Percentiles rank a stretch among this genome's conserved stretches.
Conservation (phyloP, 2,113 vertebrate genomes). For the Toxotes chatareus region DNA sequence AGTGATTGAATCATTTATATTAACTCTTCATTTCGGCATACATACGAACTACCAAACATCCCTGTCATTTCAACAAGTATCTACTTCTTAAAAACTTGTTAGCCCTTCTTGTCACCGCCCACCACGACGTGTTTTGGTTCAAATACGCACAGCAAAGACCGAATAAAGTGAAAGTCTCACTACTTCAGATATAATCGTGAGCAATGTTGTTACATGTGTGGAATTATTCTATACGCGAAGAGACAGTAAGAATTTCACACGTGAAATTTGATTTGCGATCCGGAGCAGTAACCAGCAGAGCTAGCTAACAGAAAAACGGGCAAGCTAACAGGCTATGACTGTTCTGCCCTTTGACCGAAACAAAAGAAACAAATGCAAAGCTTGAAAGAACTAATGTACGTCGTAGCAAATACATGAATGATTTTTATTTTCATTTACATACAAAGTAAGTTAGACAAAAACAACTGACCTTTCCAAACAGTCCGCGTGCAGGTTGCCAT, state of each 20-base stretch:
- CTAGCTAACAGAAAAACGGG: not conserved
- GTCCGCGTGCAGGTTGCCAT: conserved; percentile 80
- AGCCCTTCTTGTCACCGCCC: not conserved
- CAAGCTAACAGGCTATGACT: not conserved
- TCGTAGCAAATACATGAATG: not conserved
- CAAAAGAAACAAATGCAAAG: rapidly evolving
- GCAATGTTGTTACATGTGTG: rapidly evolving
- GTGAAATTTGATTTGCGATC: not conserved
- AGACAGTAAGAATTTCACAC: not conserved
- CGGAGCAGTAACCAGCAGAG: too few relatives aligned
- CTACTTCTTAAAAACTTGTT: too few relatives aligned
- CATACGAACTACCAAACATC: rapidly evolving
- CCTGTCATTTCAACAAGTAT: not conserved
- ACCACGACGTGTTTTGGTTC: not conserved
- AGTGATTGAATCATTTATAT: too few relatives aligned
- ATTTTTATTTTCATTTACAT: not conserved
- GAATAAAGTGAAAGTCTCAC: rapidly evolving
- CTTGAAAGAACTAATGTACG: rapidly evolving
- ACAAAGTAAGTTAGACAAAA: not conserved
- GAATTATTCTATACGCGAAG: rapidly evolving
- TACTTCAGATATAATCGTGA: not conserved
- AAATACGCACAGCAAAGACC: not conserved
- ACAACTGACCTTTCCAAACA: conserved; percentile 82
- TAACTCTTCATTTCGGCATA: not conserved
- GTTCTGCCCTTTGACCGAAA: not conserved